Conservation (phyloP, 2,113 vertebrate species). For the Sterna hirundo region DNA sequence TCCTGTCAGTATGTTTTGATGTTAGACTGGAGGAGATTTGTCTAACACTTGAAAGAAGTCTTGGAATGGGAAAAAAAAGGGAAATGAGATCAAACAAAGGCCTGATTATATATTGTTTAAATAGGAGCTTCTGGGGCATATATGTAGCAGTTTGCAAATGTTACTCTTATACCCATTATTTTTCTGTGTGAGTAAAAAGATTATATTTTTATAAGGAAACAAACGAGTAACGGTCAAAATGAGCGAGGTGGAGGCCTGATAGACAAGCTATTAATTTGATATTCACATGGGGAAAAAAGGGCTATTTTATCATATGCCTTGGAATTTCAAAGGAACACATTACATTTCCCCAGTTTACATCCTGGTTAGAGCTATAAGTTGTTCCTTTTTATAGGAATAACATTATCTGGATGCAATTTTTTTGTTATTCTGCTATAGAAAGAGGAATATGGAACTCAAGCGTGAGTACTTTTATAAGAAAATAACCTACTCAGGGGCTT, state of each 20-base stretch:
- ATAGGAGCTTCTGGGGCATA: not conserved
- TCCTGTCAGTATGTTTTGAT: slow-evolving; percentile 59
- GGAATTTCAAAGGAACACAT: not conserved
- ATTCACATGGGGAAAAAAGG: not conserved
- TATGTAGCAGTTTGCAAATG: not conserved
- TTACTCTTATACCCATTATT: not conserved
- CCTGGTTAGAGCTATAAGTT: not conserved
- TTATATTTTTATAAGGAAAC: not conserved
- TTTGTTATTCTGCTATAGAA: not conserved
- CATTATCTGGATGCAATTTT: not conserved
- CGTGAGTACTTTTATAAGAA: not conserved
- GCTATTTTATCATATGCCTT: not conserved
- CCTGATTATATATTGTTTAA: slow-evolving; percentile 1
- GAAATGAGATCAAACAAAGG: slow-evolving; percentile 23
- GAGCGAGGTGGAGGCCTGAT: not conserved
- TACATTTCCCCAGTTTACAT: not conserved
- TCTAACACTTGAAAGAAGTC: slow-evolving; percentile 53
- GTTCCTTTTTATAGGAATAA: not conserved
- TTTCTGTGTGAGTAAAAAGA: not conserved
- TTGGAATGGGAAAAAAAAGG: not conserved
- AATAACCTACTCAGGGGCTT: not conserved
- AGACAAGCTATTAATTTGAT: not conserved
- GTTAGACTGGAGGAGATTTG: slow-evolving; percentile 56
- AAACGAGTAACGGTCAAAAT: not conserved
- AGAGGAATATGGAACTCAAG: not conserved